Percentiles rank a stretch among this genome's conserved stretches.
These are phyloP conservation scores for Shargacucullia verbasci DNA, from an alignment of 2,888 invertebrate genomes.

Conservation along the genomic window DNA sequence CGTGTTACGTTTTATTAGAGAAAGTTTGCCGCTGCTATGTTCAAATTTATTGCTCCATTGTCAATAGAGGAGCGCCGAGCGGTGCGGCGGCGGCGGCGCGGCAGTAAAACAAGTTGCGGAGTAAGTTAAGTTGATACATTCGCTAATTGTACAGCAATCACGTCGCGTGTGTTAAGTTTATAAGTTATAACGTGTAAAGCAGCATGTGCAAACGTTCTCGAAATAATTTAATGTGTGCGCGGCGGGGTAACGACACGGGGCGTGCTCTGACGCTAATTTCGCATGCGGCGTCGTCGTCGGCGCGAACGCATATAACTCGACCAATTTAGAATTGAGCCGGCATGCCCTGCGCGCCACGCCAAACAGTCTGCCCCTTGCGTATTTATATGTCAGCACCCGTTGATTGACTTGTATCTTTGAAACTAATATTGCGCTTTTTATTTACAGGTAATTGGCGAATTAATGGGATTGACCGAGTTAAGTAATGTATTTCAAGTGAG, in stretches of 20 bases:
- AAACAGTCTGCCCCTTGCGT: conserved; percentile 70
- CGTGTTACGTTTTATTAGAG: conserved; percentile 61
- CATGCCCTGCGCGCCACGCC: conserved; percentile 66
- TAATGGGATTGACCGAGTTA: conserved; percentile 8
- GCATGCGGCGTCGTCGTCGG: conserved; percentile 53
- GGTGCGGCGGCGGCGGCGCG: conserved; percentile 23
- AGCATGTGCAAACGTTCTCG: conserved; percentile 72
- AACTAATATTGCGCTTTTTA: conserved; percentile 33
- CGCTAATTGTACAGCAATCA: conserved; percentile 63
- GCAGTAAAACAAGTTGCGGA: conserved; percentile 35
- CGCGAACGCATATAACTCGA: conserved; percentile 63
- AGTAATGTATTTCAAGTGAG: conserved; percentile 35
- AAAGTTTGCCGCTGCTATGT: conserved; percentile 58
- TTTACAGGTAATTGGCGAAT: conserved; percentile 63
- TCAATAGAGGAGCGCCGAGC: conserved; percentile 44
- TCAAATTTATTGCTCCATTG: conserved; percentile 68
- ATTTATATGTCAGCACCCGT: conserved; percentile 35
- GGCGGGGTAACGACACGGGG: conserved; percentile 62
- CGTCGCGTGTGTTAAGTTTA: conserved; percentile 61
- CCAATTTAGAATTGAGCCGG: conserved; percentile 72
- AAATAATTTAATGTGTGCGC: conserved; percentile 73
- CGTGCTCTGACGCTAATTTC: conserved; percentile 60
- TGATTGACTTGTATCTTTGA: conserved; percentile 37
- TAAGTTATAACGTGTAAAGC: conserved; percentile 62
- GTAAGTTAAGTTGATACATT: conserved; percentile 54